A percentile compares a stretch with the other conserved stretches of the same genome.
phyloP scores from a whole-genome alignment of 2,113 vertebrate genomes.

The Anoura caudifer region DNA sequence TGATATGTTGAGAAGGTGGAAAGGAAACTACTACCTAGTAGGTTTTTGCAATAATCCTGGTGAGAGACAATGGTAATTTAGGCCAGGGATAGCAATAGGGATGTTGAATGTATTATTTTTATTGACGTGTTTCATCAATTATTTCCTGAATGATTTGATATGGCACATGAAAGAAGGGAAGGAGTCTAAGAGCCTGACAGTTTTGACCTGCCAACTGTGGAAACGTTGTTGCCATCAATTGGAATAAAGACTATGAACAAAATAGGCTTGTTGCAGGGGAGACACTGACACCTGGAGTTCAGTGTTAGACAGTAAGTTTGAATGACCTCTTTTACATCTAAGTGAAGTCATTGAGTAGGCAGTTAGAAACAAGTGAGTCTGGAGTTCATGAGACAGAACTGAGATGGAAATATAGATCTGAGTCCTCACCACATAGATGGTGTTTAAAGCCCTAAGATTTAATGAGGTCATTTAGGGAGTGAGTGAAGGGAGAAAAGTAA shows the following conservation, averaged over 20 bases:
- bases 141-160: background rate
- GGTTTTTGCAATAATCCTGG: background rate
- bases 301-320: background rate
- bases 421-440: background rate
- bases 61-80: background rate
- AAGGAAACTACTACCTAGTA: background rate
- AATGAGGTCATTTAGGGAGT: background rate
- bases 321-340: background rate
- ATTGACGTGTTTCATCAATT: background rate
- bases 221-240: background rate
- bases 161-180: background rate
- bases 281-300: background rate
- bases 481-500: background rate
- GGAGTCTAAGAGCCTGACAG: background rate
- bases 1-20: background rate
- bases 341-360: background rate
- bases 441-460: background rate
- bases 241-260: background rate
- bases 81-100: background rate
- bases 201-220: background rate
- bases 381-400: background rate
- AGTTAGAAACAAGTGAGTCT: background rate
- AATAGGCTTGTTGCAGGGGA: background rate
- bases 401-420: background rate
- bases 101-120: background rate